These are phyloP conservation scores for Ditula angustiorana DNA, from an alignment of 2,888 invertebrate species.

Conservation along the genomic window DNA sequence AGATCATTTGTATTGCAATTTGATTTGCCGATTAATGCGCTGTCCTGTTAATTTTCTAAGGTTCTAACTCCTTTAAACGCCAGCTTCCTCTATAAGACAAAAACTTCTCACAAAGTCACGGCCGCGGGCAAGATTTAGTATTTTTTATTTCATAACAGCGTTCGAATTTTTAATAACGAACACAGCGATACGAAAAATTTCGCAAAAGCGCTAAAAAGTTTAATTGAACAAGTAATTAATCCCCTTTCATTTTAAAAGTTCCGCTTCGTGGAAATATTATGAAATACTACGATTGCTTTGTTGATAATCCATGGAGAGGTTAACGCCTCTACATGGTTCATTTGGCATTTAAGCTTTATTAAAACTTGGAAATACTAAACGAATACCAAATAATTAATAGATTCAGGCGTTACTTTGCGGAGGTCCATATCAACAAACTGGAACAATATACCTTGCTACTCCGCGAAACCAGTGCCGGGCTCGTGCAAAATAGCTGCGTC, in stretches of 20 bases:
- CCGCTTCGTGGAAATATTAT: not conserved
- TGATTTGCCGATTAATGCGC: too few species aligned
- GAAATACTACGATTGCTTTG: not conserved
- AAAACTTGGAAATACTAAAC: too few species aligned
- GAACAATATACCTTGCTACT: too few species aligned
- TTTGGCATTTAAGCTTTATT: not conserved
- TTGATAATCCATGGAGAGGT: not conserved
- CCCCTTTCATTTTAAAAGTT: constrained; percentile 15
- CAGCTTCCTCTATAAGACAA: not conserved
- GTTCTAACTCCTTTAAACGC: not conserved
- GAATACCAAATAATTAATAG: too few species aligned
- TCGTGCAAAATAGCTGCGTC: too few species aligned
- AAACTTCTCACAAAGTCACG: not conserved
- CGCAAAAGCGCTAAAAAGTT: constrained; percentile 18
- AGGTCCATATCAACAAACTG: too few species aligned
- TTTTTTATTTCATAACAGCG: not conserved
- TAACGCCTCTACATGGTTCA: not conserved
- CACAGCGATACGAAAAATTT: constrained; percentile 5
- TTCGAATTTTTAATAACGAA: constrained; percentile 2
- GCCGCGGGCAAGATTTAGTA: not conserved
- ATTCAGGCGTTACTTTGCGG: too few species aligned
- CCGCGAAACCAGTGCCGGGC: too few species aligned
- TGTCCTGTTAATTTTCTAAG: not conserved
- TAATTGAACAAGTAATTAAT: constrained; percentile 20
- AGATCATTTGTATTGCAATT: too few species aligned